These are phyloP conservation scores for Lymantria dispar DNA, from an alignment of 2,888 invertebrate species.

Conservation along the genomic window DNA sequence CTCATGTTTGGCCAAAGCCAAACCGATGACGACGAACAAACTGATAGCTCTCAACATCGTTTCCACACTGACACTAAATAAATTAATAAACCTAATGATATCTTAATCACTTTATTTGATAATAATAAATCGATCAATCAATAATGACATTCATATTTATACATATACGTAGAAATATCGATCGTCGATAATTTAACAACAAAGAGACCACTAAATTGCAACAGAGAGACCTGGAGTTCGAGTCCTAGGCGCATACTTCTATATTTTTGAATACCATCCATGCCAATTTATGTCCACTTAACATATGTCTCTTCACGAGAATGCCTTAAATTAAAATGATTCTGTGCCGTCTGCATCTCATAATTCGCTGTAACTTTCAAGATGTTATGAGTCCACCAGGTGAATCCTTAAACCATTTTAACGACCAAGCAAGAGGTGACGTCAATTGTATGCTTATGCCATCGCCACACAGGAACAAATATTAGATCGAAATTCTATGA, in stretches of 20 bases:
- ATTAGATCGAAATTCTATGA: too few relatives aligned
- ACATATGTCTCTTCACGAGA: not conserved
- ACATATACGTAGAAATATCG: not conserved
- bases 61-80: conserved; percentile 3
- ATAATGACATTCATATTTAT: not conserved
- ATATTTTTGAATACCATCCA: not conserved
- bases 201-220: not conserved
- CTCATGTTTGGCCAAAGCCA: conserved; percentile 49
- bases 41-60: conserved; percentile 22
- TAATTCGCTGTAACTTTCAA: not conserved
- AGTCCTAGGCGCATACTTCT: not conserved
- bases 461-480: too few relatives aligned
- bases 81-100: conserved; percentile 1
- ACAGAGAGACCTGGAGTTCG: not conserved
- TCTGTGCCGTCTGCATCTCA: too few relatives aligned
- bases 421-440: too few relatives aligned
- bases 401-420: too few relatives aligned
- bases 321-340: too few relatives aligned
- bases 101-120: not conserved
- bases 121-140: conserved; percentile 15
- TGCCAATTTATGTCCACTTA: not conserved
- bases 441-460: too few relatives aligned
- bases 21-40: conserved; percentile 33
- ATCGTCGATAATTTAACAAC: not conserved
- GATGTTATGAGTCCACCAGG: too few relatives aligned